These are phyloP conservation scores for Stramonita haemastoma DNA, from an alignment of 2,888 invertebrate species.

Conservation along the genomic window DNA sequence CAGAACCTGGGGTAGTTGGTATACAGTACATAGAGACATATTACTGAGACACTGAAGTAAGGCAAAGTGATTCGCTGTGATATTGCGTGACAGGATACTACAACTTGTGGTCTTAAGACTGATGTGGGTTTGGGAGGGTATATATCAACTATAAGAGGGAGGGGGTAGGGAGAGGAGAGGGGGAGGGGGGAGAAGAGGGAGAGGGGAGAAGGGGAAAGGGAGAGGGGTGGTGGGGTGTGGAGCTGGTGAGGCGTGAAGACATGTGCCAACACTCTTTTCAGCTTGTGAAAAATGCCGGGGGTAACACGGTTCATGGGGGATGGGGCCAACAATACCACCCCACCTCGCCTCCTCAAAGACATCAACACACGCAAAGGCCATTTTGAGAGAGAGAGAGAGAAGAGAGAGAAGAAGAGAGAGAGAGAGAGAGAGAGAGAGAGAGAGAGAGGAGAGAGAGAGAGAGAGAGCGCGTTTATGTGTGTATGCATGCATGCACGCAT, in stretches of 20 bases:
- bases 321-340: background rate
- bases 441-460: slow-evolving; percentile 25
- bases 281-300: slow-evolving; percentile 16
- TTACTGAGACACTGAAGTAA: too few species aligned
- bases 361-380: background rate
- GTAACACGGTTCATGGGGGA: background rate
- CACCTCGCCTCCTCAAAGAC: background rate
- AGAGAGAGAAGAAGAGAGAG: slow-evolving; percentile 17
- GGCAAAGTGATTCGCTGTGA: background rate
- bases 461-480: background rate
- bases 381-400: background rate
- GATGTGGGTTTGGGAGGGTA: background rate
- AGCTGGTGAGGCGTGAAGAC: background rate
- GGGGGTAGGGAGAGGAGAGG: too few species aligned
- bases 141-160: background rate
- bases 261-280: slow-evolving; percentile 15
- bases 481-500: too few species aligned
- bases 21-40: too few species aligned
- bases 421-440: slow-evolving; percentile 32
- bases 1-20: too few species aligned
- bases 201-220: background rate
- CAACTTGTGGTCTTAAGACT: background rate
- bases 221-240: background rate
- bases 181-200: background rate
- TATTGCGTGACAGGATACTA: background rate